Base-by-base conservation (phyloP, 1,140 invertebrate species). In the Macrostomum lignano region DNA sequence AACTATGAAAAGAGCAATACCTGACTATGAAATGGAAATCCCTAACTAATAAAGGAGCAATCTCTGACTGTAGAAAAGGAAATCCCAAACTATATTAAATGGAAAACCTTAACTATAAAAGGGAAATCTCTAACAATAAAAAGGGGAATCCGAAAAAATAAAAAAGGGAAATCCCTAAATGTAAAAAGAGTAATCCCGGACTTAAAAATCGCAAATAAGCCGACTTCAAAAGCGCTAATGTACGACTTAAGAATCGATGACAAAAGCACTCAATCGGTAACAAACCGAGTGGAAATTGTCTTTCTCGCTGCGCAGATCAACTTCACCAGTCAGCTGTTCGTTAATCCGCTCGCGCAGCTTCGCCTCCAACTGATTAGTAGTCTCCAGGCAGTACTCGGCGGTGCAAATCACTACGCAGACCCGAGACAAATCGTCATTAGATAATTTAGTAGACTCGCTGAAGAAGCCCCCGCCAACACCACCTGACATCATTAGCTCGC, bases 351-450 rank as follows among this genome's bases (percentile, higher is more conserved):
- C 82, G 47, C 74, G 73, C 0, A 98, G 60, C 55, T 96, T 96
- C 44, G 86, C 77, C 53, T 88, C 76, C 7, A 98, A 56, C 38
- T 96, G 84, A 39, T 84, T 70, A 0, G 81, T 88, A 0, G 86
- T 98, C 61, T 98, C 88, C 34, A 91, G 66, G 52, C 86, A 96
- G 63, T 96, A 98, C 54, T 96, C 88, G 1, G 84, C 76, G 0
- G 88, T 94, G 13, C 79, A 86, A 33, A 98, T 61, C 24, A 96
- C 75, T 53, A 69, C 70, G 43, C 86, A 93, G 29, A 86, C 73
- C 39, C 72, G 67, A 25, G 71, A 69, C 38, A 82, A 66, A 46
- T 96, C 86, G 31, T 78, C 72, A 44, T 72, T 72, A 3, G 67
- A 73, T 44, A 82, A 77, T 42, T 76, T 70, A 21, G 67, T 64